Evolutionary conservation across 2,888 invertebrate species (phyloP), one percentile per base, ranked within the genome.

Genomic region (Camptogramma bilineatum): DNA sequence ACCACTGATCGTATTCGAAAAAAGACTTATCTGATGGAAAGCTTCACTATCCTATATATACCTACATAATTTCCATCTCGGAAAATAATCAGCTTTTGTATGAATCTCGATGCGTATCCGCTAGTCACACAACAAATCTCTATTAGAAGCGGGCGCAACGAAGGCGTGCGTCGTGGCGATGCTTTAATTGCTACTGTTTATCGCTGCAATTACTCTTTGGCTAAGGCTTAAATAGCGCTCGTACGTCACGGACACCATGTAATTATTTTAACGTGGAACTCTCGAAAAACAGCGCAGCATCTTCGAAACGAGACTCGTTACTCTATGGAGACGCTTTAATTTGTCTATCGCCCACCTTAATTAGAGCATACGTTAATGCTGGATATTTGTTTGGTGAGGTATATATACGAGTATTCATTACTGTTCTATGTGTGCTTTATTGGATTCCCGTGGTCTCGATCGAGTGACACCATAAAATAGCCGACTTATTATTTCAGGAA

Each of bases 131-230:
- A 48, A 42, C 50, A 56, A 56, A 56, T 56, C 56, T 48, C 85
- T 84, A 90, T 91, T 90, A 90, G 73, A 64, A 73, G 80, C 59
- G 83, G 79, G 87, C 81, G 86, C 85, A 90, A 91, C 90, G 91
- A 91, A 90, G 79, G 87, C 89, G 91, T 90, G 90, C 88, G 91
- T 90, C 91, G 82, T 90, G 80, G 90, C 90, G 88, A 91, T 91
- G 90, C 86, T 91, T 92, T 91, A 91, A 92, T 92, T 92, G 91
- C 85, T 81, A 78, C 84, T 90, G 88, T 91, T 92, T 92, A 92
- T 91, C 89, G 88, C 85, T 70, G 76, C 85, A 82, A 92, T 92
- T 90, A 87, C 85, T 92, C 92, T 90, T 84, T 86, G 86, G 86
- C 86, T 82, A 75, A 79, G 82, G 85, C 87, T 89, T 90, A 91